Evolutionary conservation across 1,140 invertebrate genomes (phyloP).

Genomic region (Listronotus bonariensis): DNA sequence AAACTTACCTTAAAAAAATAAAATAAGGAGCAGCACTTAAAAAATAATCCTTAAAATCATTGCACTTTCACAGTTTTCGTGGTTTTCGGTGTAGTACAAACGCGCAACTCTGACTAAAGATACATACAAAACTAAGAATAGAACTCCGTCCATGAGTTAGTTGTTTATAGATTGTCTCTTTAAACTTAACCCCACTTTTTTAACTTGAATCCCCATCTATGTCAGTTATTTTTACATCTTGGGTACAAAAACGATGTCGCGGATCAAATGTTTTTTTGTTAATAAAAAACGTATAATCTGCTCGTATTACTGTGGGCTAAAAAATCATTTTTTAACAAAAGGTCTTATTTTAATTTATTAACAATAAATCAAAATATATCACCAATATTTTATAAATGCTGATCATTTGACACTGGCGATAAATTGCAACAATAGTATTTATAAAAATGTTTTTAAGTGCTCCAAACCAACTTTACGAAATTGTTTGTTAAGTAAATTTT

Average conservation of each 20-base stretch:
- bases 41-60: slow-evolving; percentile 45
- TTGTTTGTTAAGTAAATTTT: too few relatives aligned
- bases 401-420: too few relatives aligned
- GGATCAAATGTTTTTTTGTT: too few relatives aligned
- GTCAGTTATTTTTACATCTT: slow-evolving; percentile 36
- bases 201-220: slow-evolving; percentile 35
- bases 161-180: slow-evolving; percentile 52
- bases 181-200: slow-evolving; percentile 49
- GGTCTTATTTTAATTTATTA: too few relatives aligned
- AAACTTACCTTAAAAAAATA: slow-evolving; percentile 18
- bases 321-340: too few relatives aligned
- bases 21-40: slow-evolving; percentile 28
- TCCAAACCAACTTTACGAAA: too few relatives aligned
- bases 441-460: too few relatives aligned
- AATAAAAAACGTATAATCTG: too few relatives aligned
- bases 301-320: too few relatives aligned
- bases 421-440: too few relatives aligned
- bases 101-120: slow-evolving; percentile 45
- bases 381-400: too few relatives aligned
- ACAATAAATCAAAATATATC: too few relatives aligned
- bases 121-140: slow-evolving; percentile 52
- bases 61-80: slow-evolving; percentile 48
- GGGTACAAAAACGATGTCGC: neutral
- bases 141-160: slow-evolving; percentile 52
- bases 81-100: slow-evolving; percentile 27